Percentiles rank a stretch among this genome's conserved stretches.
phyloP scores from a whole-genome alignment of 2,113 vertebrate genomes.

The Myxocyprinus asiaticus region DNA sequence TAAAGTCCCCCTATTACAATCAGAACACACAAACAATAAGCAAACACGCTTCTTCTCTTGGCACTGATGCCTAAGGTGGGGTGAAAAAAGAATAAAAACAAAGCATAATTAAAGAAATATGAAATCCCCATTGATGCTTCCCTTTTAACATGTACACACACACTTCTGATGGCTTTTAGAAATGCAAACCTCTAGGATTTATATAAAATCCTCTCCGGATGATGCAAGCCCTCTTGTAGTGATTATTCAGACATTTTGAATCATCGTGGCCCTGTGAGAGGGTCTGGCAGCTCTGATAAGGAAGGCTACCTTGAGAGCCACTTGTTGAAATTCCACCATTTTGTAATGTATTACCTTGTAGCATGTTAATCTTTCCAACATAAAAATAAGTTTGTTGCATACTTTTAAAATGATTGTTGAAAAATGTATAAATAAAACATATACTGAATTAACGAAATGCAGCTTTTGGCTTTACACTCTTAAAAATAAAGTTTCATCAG shows the following conservation, averaged over 20 bases:
- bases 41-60: conserved; percentile 16
- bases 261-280: neutral
- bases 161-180: conserved; percentile 32
- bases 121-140: conserved; percentile 8
- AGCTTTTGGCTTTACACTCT: too few relatives aligned
- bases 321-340: conserved; percentile 22
- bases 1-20: conserved; percentile 21
- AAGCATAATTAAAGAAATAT: conserved; percentile 40
- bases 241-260: conserved; percentile 14
- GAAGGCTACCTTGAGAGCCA: conserved; percentile 23
- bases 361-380: neutral
- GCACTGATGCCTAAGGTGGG: neutral
- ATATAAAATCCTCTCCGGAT: conserved; percentile 15
- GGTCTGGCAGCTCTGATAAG: conserved; percentile 6
- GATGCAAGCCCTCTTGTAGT: neutral
- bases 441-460: too few relatives aligned
- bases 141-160: neutral
- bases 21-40: conserved; percentile 5
- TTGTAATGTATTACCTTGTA: neutral
- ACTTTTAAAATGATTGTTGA: too few relatives aligned
- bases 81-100: conserved; percentile 26
- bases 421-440: too few relatives aligned
- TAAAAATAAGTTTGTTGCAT: too few relatives aligned
- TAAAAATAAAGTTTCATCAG: too few relatives aligned
- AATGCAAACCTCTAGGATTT: conserved; percentile 27